These are phyloP conservation scores for Mylabris phalerata DNA, from an alignment of 1,140 invertebrate genomes.

Conservation along the genomic window DNA sequence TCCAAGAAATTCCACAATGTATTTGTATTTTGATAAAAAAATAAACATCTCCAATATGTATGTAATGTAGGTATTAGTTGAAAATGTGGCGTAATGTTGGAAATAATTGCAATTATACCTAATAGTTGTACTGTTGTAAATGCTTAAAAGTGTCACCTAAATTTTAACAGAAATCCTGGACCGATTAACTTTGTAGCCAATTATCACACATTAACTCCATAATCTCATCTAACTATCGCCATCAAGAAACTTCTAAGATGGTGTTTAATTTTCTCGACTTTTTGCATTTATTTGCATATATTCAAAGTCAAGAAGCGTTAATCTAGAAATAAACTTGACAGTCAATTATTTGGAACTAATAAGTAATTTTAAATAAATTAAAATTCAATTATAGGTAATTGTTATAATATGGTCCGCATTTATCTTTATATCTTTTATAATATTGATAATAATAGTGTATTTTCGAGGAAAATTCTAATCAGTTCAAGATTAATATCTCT, in stretches of 20 bases:
- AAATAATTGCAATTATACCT: no score
- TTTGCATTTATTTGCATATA: slow-evolving; percentile 1
- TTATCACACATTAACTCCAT: slow-evolving; percentile 15
- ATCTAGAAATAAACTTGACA: not conserved
- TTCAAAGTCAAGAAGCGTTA: not conserved
- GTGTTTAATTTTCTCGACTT: not conserved
- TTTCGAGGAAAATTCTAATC: not conserved
- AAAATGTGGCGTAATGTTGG: no score
- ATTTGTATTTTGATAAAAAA: no score
- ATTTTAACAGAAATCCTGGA: slow-evolving; percentile 3
- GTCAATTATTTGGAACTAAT: not conserved
- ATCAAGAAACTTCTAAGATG: slow-evolving; percentile 7
- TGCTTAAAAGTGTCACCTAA: not conserved
- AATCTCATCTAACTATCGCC: slow-evolving; percentile 11
- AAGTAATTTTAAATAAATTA: slow-evolving; percentile 1
- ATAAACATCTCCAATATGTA: no score
- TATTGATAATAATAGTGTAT: not conserved
- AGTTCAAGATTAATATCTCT: slow-evolving; percentile 6
- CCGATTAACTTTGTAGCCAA: slow-evolving; percentile 12
- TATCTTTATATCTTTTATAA: not conserved
- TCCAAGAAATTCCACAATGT: no score
- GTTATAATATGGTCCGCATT: not conserved
- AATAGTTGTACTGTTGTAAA: no score
- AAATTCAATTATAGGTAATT: not conserved
- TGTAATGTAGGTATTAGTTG: no score